Conservation (phyloP, 2,888 invertebrate species). For the Imbricaverruca yamaguchii region DNA sequence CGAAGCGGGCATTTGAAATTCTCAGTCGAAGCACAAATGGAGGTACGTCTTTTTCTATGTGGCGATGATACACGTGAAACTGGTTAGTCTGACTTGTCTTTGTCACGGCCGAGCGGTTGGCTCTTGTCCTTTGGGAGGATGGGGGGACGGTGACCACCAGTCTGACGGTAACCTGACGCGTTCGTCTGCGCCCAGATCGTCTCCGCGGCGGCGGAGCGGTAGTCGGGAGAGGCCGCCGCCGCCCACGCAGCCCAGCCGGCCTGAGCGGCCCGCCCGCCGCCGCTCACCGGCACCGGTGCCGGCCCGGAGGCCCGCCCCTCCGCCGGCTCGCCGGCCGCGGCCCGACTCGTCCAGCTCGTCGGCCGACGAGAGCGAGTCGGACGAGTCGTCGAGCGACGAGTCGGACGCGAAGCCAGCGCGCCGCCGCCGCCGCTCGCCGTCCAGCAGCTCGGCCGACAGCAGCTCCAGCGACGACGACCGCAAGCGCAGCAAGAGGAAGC, state of each 20-base stretch:
- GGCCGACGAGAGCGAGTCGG: slow-evolving; percentile 23
- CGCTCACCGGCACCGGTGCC: neutral
- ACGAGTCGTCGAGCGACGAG: neutral
- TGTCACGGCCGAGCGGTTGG: too few relatives aligned
- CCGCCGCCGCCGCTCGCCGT: neutral
- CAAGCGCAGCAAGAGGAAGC: slow-evolving; percentile 24
- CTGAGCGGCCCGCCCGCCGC: neutral
- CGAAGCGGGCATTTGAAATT: too few relatives aligned
- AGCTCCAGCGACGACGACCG: slow-evolving; percentile 1
- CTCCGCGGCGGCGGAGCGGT: slow-evolving; percentile 27
- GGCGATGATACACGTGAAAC: too few relatives aligned
- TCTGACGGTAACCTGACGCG: too few relatives aligned
- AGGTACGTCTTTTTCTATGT: too few relatives aligned
- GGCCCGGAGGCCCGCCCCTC: neutral
- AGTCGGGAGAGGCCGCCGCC: slow-evolving; percentile 21
- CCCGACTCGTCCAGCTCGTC: slow-evolving; percentile 14
- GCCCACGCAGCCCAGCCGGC: neutral
- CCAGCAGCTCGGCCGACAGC: neutral
- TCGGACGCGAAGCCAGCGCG: neutral
- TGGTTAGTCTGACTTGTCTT: too few relatives aligned
- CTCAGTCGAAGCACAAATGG: too few relatives aligned
- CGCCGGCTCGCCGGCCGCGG: neutral
- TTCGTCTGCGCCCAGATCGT: slow-evolving; percentile 23
- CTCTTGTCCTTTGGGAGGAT: too few relatives aligned
- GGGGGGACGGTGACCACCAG: too few relatives aligned